A percentile compares a stretch with the other conserved stretches of the same genome.
These are phyloP conservation scores for Rhinichthys osculus DNA, from an alignment of 2,797 vertebrate species.

Conservation along the genomic window DNA sequence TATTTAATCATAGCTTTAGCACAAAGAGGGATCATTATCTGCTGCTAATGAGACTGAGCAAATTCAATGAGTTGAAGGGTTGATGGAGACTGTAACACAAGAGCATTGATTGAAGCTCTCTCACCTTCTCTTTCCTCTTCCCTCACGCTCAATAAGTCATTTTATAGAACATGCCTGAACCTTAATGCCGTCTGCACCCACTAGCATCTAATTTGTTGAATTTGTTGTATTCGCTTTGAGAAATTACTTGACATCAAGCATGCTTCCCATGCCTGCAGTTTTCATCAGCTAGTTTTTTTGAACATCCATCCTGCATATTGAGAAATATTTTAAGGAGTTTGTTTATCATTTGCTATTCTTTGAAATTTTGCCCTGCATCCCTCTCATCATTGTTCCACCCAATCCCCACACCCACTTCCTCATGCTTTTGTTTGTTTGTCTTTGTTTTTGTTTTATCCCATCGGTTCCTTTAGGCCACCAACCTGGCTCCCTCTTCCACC, in stretches of 20 bases:
- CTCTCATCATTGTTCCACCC: conserved; percentile 34
- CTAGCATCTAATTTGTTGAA: conserved; percentile 22
- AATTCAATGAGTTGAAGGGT: conserved; percentile 58
- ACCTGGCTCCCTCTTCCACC: conserved; percentile 94
- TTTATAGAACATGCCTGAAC: conserved; percentile 49
- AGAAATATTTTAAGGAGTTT: conserved; percentile 9
- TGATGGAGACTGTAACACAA: conserved; percentile 58
- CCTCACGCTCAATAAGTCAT: conserved; percentile 46
- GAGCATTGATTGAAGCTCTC: conserved; percentile 55
- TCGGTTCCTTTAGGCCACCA: conserved; percentile 90
- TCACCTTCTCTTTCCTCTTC: conserved; percentile 22
- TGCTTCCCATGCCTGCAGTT: background rate
- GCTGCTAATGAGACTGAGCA: conserved; percentile 60
- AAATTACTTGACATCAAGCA: background rate
- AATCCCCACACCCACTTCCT: conserved; percentile 60
- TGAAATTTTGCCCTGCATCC: conserved; percentile 20
- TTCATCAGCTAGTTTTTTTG: background rate
- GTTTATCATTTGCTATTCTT: conserved; percentile 46
- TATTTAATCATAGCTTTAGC: conserved; percentile 61
- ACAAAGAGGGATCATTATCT: conserved; percentile 62
- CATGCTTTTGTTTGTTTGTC: conserved; percentile 67
- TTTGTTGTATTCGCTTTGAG: background rate
- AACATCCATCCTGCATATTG: conserved; percentile 18
- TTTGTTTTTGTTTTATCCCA: conserved; percentile 79
- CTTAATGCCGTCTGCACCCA: conserved; percentile 17